Evolutionary conservation across 2,888 invertebrate genomes (phyloP).

Genomic region (Chorisops tibialis): DNA sequence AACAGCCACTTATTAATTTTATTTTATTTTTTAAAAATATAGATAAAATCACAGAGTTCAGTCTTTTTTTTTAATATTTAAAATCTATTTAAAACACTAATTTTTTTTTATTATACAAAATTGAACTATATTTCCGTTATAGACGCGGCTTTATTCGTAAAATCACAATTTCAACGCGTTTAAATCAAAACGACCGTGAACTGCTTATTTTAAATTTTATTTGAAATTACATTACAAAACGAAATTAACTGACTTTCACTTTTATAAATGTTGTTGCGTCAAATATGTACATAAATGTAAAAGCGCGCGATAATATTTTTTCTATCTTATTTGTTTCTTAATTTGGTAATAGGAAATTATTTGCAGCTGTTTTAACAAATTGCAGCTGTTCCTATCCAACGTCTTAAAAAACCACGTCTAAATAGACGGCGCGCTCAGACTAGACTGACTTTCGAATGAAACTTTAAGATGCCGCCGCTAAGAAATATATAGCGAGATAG

Average conservation of each 20-base stretch:
- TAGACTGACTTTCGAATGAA: slow-evolving; percentile 9
- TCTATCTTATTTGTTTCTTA: too few relatives aligned
- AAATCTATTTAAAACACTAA: neutral
- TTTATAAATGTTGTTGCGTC: neutral
- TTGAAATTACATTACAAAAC: neutral
- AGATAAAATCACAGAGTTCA: slow-evolving; percentile 29
- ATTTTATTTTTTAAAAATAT: slow-evolving; percentile 1
- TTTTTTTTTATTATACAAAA: too few relatives aligned
- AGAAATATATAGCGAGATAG: too few relatives aligned
- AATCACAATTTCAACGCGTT: slow-evolving; percentile 5
- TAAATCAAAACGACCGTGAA: slow-evolving; percentile 9
- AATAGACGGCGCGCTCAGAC: slow-evolving; percentile 13
- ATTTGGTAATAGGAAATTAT: too few relatives aligned
- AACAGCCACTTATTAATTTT: slow-evolving; percentile 15
- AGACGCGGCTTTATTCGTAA: slow-evolving; percentile 36
- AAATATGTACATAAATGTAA: too few relatives aligned
- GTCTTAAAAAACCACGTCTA: neutral
- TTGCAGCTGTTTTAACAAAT: too few relatives aligned
- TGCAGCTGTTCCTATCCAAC: too few relatives aligned
- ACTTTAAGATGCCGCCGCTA: too few relatives aligned
- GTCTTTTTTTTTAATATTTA: slow-evolving; percentile 23
- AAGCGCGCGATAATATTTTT: too few relatives aligned
- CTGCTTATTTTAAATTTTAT: neutral
- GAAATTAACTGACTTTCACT: slow-evolving; percentile 15
- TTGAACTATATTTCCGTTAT: slow-evolving; percentile 25